Evolutionary conservation across 2,113 vertebrate species (phyloP).

Genomic region (Carlito syrichta): DNA sequence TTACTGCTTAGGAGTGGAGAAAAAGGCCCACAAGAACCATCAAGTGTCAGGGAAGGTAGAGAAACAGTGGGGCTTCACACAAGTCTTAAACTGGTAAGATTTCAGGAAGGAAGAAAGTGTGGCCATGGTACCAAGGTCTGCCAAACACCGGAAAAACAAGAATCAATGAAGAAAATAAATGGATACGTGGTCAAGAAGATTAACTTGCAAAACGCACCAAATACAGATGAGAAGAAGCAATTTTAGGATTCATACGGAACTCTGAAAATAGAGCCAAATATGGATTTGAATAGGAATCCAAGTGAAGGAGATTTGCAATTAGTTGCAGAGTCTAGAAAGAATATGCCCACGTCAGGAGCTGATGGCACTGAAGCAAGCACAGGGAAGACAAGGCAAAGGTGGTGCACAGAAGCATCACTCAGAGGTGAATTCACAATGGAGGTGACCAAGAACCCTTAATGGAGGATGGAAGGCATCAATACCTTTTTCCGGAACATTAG

Average conservation of each 20-base stretch:
- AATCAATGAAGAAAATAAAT: constrained; percentile 47
- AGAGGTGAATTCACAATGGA: constrained; percentile 53
- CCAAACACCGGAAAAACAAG: constrained; percentile 30
- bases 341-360: constrained; percentile 22
- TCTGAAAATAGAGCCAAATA: constrained; percentile 35
- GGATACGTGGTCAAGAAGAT: constrained; percentile 19
- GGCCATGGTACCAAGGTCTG: constrained; percentile 10
- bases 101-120: constrained; percentile 14
- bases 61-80: not conserved
- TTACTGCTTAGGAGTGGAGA: not conserved
- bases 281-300: not conserved
- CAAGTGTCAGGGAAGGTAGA: constrained; percentile 4
- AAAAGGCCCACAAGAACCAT: not conserved
- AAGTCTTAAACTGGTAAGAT: not conserved
- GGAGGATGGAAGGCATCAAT: constrained; percentile 75
- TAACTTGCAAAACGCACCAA: constrained; percentile 43
- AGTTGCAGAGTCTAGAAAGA: constrained; percentile 38
- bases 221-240: constrained; percentile 14
- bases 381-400: constrained; percentile 27
- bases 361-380: constrained; percentile 64
- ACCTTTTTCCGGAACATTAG: constrained; percentile 92
- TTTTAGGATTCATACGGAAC: constrained; percentile 31
- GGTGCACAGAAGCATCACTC: constrained; percentile 6
- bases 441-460: constrained; percentile 69
- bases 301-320: constrained; percentile 46